Conservation (phyloP, 2,797 vertebrate genomes). For the Gymnothorax reevesii region DNA sequence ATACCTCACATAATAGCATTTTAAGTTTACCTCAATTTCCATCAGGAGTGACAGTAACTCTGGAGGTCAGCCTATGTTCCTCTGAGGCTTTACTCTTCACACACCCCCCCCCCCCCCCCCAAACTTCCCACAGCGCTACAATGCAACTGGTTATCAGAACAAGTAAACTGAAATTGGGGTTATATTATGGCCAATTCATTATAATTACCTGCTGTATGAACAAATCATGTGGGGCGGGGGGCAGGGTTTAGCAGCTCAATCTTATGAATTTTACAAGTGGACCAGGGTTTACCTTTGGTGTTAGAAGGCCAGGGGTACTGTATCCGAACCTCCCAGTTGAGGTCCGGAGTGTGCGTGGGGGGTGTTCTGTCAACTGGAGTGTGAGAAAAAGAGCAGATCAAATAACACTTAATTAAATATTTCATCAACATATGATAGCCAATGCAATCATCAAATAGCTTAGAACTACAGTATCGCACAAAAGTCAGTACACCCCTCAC, state of each 20-base stretch:
- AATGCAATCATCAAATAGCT: not conserved
- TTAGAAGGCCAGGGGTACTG: conserved; percentile 68
- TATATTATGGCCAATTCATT: no score
- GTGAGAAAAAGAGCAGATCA: not conserved
- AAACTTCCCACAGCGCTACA: no score
- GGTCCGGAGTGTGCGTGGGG: conserved; percentile 73
- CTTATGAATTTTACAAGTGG: not conserved
- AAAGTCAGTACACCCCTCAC: no score
- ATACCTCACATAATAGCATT: no score
- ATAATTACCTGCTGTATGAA: not conserved
- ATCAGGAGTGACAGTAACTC: no score
- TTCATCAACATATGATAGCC: not conserved
- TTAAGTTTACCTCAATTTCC: no score
- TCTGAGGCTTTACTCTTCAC: no score
- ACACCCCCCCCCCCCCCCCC: no score
- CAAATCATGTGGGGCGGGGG: not conserved
- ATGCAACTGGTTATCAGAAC: no score
- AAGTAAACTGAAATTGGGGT: no score
- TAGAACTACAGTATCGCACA: no score
- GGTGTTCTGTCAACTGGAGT: conserved; percentile 70
- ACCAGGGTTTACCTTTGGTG: conserved; percentile 73
- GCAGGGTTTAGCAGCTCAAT: not conserved
- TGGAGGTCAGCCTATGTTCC: no score
- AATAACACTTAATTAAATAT: not conserved
- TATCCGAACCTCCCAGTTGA: conserved; percentile 75